phyloP scores from a whole-genome alignment of 2,113 vertebrate species.

The Lepisosteus oculatus region DNA sequence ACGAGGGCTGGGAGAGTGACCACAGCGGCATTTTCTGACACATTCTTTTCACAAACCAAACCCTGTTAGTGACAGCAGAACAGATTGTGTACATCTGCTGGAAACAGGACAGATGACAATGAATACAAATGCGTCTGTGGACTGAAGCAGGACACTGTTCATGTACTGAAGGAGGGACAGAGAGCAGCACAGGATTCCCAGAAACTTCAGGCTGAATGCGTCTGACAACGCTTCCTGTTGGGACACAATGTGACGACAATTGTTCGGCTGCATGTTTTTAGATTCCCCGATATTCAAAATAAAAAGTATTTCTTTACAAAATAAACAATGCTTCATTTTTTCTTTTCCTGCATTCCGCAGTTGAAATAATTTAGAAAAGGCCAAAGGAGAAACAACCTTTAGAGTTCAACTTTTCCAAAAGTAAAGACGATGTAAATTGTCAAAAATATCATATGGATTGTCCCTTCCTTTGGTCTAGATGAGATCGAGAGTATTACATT shows the following conservation, averaged over 20 bases:
- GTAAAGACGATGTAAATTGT: too few species aligned
- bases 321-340: not conserved
- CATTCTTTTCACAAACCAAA: constrained; percentile 76
- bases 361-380: too few species aligned
- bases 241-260: not conserved
- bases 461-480: not conserved
- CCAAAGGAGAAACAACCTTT: too few species aligned
- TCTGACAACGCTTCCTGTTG: constrained; percentile 10
- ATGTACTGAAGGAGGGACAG: constrained; percentile 28
- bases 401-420: too few species aligned
- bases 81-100: constrained; percentile 86
- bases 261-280: not conserved
- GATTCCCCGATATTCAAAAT: not conserved
- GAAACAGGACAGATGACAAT: constrained; percentile 90
- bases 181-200: constrained; percentile 8
- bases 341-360: not conserved
- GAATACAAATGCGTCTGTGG: constrained; percentile 83
- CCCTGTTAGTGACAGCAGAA: constrained; percentile 77
- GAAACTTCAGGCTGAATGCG: constrained; percentile 8
- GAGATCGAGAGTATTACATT: not conserved
- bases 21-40: constrained; percentile 74
- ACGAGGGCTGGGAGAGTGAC: constrained; percentile 64
- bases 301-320: not conserved
- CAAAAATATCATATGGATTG: too few species aligned
- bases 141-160: constrained; percentile 78